Base-by-base conservation (phyloP, 1,140 invertebrate genomes). In the Platyura marginata region DNA sequence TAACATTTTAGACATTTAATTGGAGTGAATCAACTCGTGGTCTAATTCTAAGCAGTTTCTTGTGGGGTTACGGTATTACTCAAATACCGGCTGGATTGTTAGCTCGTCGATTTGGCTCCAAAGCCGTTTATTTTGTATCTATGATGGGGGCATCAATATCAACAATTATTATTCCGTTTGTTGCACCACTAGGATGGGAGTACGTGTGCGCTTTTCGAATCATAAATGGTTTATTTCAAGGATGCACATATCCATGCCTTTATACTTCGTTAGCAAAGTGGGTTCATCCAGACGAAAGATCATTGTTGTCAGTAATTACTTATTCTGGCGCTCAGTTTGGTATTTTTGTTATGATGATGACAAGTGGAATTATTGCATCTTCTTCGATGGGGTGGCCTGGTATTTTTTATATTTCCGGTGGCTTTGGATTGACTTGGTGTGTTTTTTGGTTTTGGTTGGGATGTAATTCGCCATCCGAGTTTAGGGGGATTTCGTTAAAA, bases 361-460 rank as follows among this genome's bases (percentile, higher is more conserved):
- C 79, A 22, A 75, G 73, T 33, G 84, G 83, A 1, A 48, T 65
- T 2, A 60, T 88, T 3, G 72, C 79, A 1, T 68, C 64, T 2
- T 77, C 75, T 0, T 46, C 45, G 1, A 49, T 69, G 21, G 84
- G 83, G 8, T 88, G 84, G 84, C 79, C 79, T 1, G 65, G 73
- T 23, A 71, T 82, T 3, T 89, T 87, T 57, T 87, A 88, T 50
- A 53, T 75, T 0, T 80, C 85, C 50, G 87, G 86, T 29, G 65
- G 55, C 9, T 43, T 75, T 0, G 65, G 72, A 18, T 45, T 81
- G 5, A 4, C 68, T 0, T 82, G 79, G 71, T 64, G 69, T 0
- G 43, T 71, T 0, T 10, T 74, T 0, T 87, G 78, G 66, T 64
- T 71, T 21, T 62, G 72, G 44, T 64, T 75, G 36, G 74, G 79